Base-by-base conservation (phyloP, 2,888 invertebrate genomes). In the Cheilosia urbana region DNA sequence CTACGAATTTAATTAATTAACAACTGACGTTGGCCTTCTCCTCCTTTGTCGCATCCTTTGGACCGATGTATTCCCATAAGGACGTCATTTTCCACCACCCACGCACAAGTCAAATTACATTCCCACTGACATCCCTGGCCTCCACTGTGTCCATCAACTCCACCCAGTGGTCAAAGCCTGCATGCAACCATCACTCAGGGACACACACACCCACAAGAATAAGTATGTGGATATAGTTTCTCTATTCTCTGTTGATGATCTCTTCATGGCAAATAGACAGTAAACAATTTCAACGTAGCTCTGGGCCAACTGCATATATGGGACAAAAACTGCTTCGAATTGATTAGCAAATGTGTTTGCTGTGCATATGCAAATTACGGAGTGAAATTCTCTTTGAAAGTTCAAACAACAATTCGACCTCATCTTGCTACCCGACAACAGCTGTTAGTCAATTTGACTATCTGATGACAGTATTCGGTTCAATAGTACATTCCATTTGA, bases 271-370 rank as follows among this genome's bases (percentile, higher is more conserved):
- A 76, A 66, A 66, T 49, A 58, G 58, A 27, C 27, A 72, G 58
- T 57, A 49, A 66, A 75, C 57, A 57, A 66, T 57, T 65, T 37
- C 30, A 66, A 27, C 58, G 4, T 58, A 30, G n/a, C 68, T 57
- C 57, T 27, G n/a, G 47, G 34, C 34, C 45, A 69, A 69, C 40
- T 19, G 2, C 11, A 30, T 30, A 4, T 4, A 27, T 34, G 11
- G 63, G 55, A 69, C 72, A 11, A 65, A 15, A 21, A 65, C 58
- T 40, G 49, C 57, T 57, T 73, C 42, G 66, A 78, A 75, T 78
- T 83, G 78, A 83, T 78, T 78, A 83, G 68, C 45, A 78, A 78
- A 73, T 83, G 68, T 78, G 68, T 83, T 78, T 78, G 51, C 68
- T 45, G 42, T 65, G 62, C 51, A 62, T 79, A 79, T 79, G 79